phyloP scores from a whole-genome alignment of 2,888 invertebrate genomes.

The Rhingia rostrata region DNA sequence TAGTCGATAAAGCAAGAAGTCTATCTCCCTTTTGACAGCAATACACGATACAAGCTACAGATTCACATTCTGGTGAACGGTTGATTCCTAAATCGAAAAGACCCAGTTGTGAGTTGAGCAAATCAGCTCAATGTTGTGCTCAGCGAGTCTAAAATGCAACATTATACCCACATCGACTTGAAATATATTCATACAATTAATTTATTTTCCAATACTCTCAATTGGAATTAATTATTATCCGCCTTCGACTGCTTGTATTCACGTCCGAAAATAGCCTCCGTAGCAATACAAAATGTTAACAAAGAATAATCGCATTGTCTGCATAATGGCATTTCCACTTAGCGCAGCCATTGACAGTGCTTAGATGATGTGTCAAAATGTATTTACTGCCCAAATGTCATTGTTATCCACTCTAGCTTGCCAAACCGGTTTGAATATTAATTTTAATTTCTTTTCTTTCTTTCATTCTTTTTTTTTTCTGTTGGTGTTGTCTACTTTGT shows the following conservation, averaged over 20 bases:
- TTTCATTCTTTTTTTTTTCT: neutral
- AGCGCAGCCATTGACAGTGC: slow-evolving; percentile 38
- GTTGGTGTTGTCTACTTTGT: too few relatives aligned
- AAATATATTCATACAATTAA: neutral
- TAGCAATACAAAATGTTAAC: neutral
- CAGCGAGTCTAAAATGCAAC: too few relatives aligned
- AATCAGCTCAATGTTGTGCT: too few relatives aligned
- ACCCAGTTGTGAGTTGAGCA: too few relatives aligned
- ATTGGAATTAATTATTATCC: slow-evolving; percentile 4
- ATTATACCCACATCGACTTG: too few relatives aligned
- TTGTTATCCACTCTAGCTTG: slow-evolving; percentile 25
- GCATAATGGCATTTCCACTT: slow-evolving; percentile 21
- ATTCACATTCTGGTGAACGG: too few relatives aligned
- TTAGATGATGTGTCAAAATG: slow-evolving; percentile 48
- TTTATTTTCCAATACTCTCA: slow-evolving; percentile 12
- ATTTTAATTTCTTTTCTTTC: slow-evolving; percentile 16
- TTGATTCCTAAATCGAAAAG: too few relatives aligned
- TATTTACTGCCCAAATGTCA: slow-evolving; percentile 52
- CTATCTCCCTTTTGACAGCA: too few relatives aligned
- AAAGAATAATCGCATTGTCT: slow-evolving; percentile 9
- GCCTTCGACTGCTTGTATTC: neutral
- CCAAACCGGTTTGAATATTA: slow-evolving; percentile 24
- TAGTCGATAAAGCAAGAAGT: too few relatives aligned
- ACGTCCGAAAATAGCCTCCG: slow-evolving; percentile 17
- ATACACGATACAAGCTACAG: too few relatives aligned